These are phyloP conservation scores for Melanotaenia pygmaea DNA, from an alignment of 2,797 vertebrate species.

Conservation along the genomic window DNA sequence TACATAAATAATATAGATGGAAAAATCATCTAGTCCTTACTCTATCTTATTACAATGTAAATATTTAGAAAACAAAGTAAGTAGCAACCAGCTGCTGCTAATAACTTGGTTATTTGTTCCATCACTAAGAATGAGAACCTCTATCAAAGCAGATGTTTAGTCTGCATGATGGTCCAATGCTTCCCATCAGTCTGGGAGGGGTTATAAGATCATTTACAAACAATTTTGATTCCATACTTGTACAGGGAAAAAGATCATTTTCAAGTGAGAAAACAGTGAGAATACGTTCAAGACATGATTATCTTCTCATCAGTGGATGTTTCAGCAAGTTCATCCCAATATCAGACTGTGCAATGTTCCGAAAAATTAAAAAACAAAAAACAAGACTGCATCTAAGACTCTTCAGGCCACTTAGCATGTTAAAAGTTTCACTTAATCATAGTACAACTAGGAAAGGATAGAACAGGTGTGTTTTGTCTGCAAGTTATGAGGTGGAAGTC, in stretches of 20 bases:
- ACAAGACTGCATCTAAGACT: no score
- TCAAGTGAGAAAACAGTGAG: no score
- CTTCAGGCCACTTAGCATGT: no score
- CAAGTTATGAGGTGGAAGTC: no score
- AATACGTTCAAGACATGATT: no score
- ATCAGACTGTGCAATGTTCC: no score
- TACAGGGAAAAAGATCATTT: not conserved
- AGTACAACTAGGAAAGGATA: no score
- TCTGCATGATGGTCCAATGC: not conserved
- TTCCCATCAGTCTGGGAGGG: not conserved
- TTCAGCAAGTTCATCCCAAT: no score
- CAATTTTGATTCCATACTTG: not conserved
- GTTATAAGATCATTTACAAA: not conserved
- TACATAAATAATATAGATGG: constrained; percentile 35
- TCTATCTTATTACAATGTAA: not conserved
- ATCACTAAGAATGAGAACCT: not conserved
- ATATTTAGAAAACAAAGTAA: not conserved
- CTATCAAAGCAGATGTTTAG: not conserved
- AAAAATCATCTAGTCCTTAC: not conserved
- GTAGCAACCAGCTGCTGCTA: not conserved
- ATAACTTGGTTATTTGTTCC: not conserved
- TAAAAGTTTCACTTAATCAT: no score
- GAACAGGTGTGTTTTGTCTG: no score
- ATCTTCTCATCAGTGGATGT: no score
- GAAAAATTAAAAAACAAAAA: no score